Evolutionary conservation across 2,797 vertebrate genomes (phyloP).

Genomic region (Lacerta bilineata): DNA sequence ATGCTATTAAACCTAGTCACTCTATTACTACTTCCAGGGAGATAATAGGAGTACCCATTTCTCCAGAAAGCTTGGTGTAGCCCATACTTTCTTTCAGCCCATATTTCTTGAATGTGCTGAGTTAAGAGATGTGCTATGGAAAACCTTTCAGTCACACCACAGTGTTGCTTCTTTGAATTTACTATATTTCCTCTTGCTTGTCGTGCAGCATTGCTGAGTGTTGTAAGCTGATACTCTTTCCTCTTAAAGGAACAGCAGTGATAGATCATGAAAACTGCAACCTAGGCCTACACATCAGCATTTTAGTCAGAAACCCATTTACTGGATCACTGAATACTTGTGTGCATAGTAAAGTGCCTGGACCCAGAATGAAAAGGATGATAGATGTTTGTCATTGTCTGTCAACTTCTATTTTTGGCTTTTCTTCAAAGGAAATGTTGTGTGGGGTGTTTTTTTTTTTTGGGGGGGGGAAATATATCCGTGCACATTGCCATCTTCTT

Average conservation of each 20-base stretch:
- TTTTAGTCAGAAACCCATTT: not conserved
- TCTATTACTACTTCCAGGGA: not conserved
- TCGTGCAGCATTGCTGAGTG: not conserved
- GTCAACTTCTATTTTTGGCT: not conserved
- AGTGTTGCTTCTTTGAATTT: not conserved
- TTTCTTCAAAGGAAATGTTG: not conserved
- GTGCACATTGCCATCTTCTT: not conserved
- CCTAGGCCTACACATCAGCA: not conserved
- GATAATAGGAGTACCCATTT: slow-evolving; percentile 1
- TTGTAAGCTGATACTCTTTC: not conserved
- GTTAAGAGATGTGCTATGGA: not conserved
- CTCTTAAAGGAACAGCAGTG: not conserved
- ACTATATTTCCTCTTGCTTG: not conserved
- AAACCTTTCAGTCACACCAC: not conserved
- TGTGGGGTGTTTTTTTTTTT: too few species aligned
- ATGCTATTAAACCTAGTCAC: not conserved
- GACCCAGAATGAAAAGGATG: not conserved
- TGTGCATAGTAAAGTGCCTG: not conserved
- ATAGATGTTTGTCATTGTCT: not conserved
- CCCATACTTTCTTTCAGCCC: not conserved
- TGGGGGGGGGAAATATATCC: too few species aligned
- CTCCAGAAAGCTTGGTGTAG: slow-evolving; percentile 12
- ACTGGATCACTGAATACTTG: not conserved
- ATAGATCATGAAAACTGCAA: not conserved
- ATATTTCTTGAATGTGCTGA: not conserved